Conservation (phyloP, 2,888 invertebrate species). For the Oligia latruncula region DNA sequence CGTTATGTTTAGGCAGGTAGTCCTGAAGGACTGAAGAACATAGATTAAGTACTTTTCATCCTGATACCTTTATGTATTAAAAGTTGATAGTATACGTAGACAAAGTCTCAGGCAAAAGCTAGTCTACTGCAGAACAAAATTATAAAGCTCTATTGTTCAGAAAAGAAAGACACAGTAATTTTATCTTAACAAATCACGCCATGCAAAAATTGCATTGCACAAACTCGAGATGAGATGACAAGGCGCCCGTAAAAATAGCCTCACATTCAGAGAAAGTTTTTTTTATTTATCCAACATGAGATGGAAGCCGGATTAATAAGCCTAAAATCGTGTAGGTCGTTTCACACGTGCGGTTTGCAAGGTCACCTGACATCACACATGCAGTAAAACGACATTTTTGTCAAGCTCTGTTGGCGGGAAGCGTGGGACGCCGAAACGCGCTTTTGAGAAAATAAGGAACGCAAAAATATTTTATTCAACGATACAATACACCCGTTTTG, state of each 20-base stretch:
- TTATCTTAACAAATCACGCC: conserved; percentile 3
- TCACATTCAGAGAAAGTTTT: conserved; percentile 49
- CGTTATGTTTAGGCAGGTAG: neutral
- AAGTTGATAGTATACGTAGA: neutral
- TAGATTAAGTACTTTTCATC: neutral
- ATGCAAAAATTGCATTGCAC: conserved; percentile 13
- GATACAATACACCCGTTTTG: conserved; percentile 58
- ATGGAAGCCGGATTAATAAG: conserved; percentile 45
- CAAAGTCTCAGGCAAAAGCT: neutral
- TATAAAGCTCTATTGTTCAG: neutral
- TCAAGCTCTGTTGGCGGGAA: conserved; percentile 63
- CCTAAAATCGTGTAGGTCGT: conserved; percentile 64
- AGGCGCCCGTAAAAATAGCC: conserved; percentile 26
- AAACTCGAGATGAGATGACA: conserved; percentile 16
- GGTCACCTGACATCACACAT: conserved; percentile 71
- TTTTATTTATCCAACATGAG: conserved; percentile 38
- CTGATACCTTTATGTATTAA: neutral
- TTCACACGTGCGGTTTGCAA: conserved; percentile 64
- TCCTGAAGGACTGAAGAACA: neutral
- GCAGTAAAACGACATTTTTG: conserved; percentile 72
- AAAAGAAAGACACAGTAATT: conserved; percentile 9
- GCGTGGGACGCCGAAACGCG: conserved; percentile 66
- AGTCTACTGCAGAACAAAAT: neutral
- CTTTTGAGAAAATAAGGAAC: conserved; percentile 59
- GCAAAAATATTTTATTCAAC: conserved; percentile 57